A percentile compares a stretch with the other conserved stretches of the same genome.
Conservation (phyloP, 2,797 vertebrate genomes). For the Synanceia verrucosa region DNA sequence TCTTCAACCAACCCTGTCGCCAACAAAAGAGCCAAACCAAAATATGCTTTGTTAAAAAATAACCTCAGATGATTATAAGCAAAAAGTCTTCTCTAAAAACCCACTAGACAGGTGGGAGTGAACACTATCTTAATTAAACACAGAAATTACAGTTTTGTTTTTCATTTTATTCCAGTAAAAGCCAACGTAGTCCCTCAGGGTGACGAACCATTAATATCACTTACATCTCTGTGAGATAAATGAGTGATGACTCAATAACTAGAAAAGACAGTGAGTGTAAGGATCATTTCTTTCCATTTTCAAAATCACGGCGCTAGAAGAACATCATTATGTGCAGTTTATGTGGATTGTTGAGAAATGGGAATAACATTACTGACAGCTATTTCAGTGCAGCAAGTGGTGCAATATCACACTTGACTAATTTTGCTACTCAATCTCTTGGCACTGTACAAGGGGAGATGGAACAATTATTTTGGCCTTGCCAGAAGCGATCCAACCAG, state of each 20-base stretch:
- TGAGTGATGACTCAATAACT: slow-evolving; percentile 46
- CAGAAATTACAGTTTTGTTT: slow-evolving; percentile 30
- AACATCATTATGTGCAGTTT: slow-evolving; percentile 36
- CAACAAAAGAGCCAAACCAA: no score
- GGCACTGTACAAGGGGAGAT: slow-evolving; percentile 27
- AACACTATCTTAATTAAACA: slow-evolving; percentile 25
- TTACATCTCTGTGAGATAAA: slow-evolving; percentile 33
- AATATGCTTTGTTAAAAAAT: no score
- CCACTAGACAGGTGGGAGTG: slow-evolving; percentile 6
- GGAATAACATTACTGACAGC: slow-evolving; percentile 40
- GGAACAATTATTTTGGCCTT: slow-evolving; percentile 59
- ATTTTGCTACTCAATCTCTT: slow-evolving; percentile 26
- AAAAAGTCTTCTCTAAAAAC: slow-evolving; percentile 13
- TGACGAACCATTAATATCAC: slow-evolving; percentile 23
- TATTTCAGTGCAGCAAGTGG: slow-evolving; percentile 27
- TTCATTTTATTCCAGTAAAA: slow-evolving; percentile 24
- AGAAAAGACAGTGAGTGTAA: slow-evolving; percentile 29
- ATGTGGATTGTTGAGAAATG: slow-evolving; percentile 22
- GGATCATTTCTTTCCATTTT: slow-evolving; percentile 53
- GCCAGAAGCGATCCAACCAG: slow-evolving; percentile 32
- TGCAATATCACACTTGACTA: slow-evolving; percentile 62
- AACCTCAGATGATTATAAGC: background rate
- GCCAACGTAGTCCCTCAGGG: slow-evolving; percentile 2
- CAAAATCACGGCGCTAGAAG: slow-evolving; percentile 16
- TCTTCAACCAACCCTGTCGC: no score